Conservation (phyloP, 1,140 invertebrate genomes). For the Himalopsyche phryganea region DNA sequence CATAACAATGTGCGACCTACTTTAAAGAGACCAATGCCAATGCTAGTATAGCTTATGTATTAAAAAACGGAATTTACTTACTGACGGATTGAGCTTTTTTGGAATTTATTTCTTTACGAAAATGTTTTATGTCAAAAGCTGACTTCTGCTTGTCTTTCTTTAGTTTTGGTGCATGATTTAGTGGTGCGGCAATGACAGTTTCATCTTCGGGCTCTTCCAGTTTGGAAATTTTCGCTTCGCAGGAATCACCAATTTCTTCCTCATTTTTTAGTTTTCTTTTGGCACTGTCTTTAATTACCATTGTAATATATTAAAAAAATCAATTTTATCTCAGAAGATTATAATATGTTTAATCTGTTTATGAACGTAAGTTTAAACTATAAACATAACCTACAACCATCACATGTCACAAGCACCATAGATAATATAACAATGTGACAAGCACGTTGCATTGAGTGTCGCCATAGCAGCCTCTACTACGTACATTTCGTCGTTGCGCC, state of each 20-base stretch:
- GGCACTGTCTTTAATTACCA: conserved; percentile 21
- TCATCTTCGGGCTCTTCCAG: not conserved
- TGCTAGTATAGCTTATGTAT: too few relatives aligned
- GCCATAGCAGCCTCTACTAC: too few relatives aligned
- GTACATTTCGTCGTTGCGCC: too few relatives aligned
- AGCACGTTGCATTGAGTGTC: too few relatives aligned
- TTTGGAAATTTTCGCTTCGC: conserved; percentile 39
- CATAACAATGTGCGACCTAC: too few relatives aligned
- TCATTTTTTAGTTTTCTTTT: conserved; percentile 29
- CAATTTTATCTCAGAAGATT: too few relatives aligned
- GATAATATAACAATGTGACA: too few relatives aligned
- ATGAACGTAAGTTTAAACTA: too few relatives aligned
- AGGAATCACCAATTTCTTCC: conserved; percentile 27
- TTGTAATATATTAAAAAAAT: not conserved
- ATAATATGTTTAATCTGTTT: too few relatives aligned
- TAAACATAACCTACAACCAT: too few relatives aligned
- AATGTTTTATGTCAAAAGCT: conserved; percentile 50
- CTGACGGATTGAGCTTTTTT: conserved; percentile 46
- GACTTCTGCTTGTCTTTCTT: conserved; percentile 19
- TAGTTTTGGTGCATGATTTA: not conserved
- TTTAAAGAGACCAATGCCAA: too few relatives aligned
- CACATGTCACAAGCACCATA: too few relatives aligned
- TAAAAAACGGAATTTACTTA: conserved; percentile 35
- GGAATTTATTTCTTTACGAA: conserved; percentile 44
- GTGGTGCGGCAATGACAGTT: not conserved